Evolutionary conservation across 2,888 invertebrate species (phyloP).

Genomic region (Syrista parreyssii): DNA sequence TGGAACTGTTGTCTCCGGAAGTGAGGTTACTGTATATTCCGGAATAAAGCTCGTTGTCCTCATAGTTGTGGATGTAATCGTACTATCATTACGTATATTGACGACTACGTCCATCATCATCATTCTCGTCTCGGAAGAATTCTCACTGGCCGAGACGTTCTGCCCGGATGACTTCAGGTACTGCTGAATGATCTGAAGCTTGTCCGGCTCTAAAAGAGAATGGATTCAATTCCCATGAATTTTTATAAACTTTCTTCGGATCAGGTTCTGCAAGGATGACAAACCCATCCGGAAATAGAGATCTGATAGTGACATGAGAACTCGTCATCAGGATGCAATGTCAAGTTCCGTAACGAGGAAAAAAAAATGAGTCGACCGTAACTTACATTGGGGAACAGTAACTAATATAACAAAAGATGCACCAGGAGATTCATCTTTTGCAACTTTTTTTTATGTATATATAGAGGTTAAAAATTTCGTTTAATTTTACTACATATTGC

Average conservation of each 20-base stretch:
- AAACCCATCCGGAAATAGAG: background rate
- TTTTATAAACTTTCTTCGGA: background rate
- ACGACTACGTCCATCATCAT: constrained; percentile 22
- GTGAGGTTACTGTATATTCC: constrained; percentile 21
- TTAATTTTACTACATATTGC: constrained; percentile 51
- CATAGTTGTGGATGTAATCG: background rate
- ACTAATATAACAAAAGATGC: background rate
- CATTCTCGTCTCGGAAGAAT: background rate
- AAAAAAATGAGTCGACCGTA: too few relatives aligned
- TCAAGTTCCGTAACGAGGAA: too few relatives aligned
- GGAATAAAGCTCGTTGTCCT: constrained; percentile 20
- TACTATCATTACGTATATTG: constrained; percentile 3
- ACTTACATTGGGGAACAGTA: too few relatives aligned
- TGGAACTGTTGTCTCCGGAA: constrained; percentile 16
- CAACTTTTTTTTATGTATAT: background rate
- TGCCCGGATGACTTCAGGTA: constrained; percentile 55
- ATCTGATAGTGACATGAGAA: background rate
- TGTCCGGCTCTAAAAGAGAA: constrained; percentile 55
- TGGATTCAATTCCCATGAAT: background rate
- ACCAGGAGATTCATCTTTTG: background rate
- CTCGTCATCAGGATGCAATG: background rate
- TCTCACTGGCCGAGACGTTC: constrained; percentile 24
- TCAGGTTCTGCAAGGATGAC: background rate
- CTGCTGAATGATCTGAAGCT: constrained; percentile 61
- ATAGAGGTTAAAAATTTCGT: constrained; percentile 43